phyloP scores from a whole-genome alignment of 2,113 vertebrate genomes.

The Illadopsis cleaveri region DNA sequence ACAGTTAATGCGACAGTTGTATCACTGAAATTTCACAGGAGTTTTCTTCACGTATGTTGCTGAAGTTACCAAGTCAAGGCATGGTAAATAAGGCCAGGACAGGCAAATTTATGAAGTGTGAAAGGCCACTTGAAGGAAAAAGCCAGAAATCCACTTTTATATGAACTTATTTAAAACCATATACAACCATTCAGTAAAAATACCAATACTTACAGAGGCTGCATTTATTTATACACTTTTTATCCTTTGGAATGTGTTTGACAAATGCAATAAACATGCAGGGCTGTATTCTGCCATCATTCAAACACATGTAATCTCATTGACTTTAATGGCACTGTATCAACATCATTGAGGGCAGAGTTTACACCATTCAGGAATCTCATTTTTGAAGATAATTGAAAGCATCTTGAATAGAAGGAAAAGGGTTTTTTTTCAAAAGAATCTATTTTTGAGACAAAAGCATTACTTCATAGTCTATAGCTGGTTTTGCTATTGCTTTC shows the following conservation, averaged over 20 bases:
- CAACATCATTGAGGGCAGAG: not conserved
- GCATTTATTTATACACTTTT: not conserved
- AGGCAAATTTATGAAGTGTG: not conserved
- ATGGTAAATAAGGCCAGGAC: not conserved
- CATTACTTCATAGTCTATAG: not conserved
- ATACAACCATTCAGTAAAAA: not conserved
- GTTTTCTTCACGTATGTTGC: not conserved
- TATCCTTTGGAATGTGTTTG: not conserved
- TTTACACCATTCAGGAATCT: not conserved
- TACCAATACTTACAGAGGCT: not conserved
- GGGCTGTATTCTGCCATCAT: not conserved
- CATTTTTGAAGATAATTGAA: conserved; percentile 8
- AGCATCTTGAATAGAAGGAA: not conserved
- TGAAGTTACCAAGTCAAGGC: not conserved
- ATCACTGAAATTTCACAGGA: not conserved
- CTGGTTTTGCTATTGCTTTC: not conserved
- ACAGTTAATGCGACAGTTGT: not conserved
- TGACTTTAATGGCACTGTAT: not conserved
- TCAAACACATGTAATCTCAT: not conserved
- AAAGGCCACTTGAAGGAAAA: not conserved
- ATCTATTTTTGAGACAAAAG: not conserved
- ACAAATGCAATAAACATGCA: not conserved
- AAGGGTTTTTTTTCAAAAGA: not conserved
- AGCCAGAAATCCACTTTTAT: not conserved
- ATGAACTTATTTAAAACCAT: not conserved